Evolutionary conservation across 2,113 vertebrate genomes (phyloP).

Genomic region (Holacanthus passer): DNA sequence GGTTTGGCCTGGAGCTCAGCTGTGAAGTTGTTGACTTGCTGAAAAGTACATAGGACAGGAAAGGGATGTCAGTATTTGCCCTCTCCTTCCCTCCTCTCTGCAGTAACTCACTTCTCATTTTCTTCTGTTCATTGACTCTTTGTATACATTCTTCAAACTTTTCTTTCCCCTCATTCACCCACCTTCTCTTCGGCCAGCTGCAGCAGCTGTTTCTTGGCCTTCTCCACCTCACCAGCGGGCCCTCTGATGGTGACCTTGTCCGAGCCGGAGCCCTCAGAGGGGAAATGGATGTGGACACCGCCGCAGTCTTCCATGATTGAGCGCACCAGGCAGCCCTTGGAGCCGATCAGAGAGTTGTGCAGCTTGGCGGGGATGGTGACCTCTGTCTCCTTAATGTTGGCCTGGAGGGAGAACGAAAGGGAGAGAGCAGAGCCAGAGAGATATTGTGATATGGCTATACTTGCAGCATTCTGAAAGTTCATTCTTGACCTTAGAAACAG

Average conservation of each 20-base stretch:
- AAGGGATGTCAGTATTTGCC: neutral
- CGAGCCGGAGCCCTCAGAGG: constrained; percentile 84
- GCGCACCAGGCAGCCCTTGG: constrained; percentile 88
- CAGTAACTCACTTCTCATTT: neutral
- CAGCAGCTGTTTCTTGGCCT: constrained; percentile 85
- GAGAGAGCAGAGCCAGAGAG: neutral
- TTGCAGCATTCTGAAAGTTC: neutral
- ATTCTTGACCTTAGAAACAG: too few relatives aligned
- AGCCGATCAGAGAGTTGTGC: constrained; percentile 89
- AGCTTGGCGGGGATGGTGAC: constrained; percentile 87
- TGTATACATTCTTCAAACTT: too few relatives aligned
- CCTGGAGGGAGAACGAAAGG: constrained; percentile 70
- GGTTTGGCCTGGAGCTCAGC: constrained; percentile 84
- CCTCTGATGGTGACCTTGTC: constrained; percentile 87
- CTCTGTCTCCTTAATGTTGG: constrained; percentile 87
- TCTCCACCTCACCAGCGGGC: constrained; percentile 84
- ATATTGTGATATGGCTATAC: neutral
- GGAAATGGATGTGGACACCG: constrained; percentile 88
- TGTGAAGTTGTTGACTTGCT: constrained; percentile 89
- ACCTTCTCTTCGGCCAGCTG: constrained; percentile 89
- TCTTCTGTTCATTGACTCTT: neutral
- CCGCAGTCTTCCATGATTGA: constrained; percentile 90
- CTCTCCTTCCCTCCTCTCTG: neutral
- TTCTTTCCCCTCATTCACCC: neutral
- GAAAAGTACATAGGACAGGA: neutral